phyloP scores from a whole-genome alignment of 2,797 vertebrate species.

The Hemitrygon akajei region DNA sequence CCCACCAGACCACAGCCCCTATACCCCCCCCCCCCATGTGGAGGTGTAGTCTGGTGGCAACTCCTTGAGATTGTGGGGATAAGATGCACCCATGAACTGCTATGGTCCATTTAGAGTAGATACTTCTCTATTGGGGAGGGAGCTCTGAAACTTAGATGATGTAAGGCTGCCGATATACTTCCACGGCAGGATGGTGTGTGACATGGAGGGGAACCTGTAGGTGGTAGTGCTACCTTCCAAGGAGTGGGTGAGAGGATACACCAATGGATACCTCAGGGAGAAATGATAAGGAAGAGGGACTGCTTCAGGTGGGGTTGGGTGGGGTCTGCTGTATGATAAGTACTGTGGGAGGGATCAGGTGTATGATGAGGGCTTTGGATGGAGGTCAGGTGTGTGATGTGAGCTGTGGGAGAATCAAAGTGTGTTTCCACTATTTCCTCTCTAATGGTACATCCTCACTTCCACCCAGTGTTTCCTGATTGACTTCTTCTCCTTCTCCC shows the following conservation, averaged over 20 bases:
- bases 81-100: not conserved
- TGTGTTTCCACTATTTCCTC: not conserved
- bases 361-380: no score
- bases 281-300: no score
- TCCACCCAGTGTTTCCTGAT: not conserved
- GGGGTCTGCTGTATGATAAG: no score
- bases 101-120: not conserved
- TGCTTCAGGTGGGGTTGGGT: no score
- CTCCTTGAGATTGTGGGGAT: not conserved
- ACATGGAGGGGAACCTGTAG: not conserved
- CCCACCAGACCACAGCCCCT: not conserved
- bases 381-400: no score
- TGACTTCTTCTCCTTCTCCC: not conserved
- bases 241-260: no score
- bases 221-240: not conserved
- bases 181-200: not conserved
- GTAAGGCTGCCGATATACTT: not conserved
- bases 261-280: not conserved
- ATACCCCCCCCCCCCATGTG: no score
- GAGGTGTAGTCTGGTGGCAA: no score
- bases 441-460: no score
- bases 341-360: no score
- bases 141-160: not conserved
- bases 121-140: not conserved
- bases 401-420: no score